Percentiles rank a stretch among this genome's conserved stretches.
Conservation (phyloP, 2,113 vertebrate species). For the Arizona elegans region DNA sequence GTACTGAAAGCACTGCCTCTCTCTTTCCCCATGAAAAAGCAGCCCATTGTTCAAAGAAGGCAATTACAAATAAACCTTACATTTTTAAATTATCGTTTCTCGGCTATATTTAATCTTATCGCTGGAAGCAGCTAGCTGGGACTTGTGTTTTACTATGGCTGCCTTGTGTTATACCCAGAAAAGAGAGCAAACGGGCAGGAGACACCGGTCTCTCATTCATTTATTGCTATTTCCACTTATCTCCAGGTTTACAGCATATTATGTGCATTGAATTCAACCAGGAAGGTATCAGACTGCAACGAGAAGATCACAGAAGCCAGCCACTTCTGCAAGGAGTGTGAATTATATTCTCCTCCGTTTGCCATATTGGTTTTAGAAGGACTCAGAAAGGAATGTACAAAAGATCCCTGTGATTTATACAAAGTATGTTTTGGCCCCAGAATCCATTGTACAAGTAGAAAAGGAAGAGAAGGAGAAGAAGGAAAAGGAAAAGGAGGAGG, state of each 20-base stretch:
- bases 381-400: neutral
- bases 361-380: neutral
- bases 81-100: constrained; percentile 3
- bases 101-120: neutral
- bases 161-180: constrained; percentile 1
- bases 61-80: neutral
- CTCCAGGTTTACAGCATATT: neutral
- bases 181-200: neutral
- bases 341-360: neutral
- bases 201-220: neutral
- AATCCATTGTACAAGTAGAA: neutral
- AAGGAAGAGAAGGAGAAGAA: too few relatives aligned
- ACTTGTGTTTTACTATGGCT: neutral
- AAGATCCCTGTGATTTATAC: neutral
- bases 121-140: constrained; percentile 1
- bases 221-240: neutral
- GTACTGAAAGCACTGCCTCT: neutral
- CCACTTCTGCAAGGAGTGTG: too few relatives aligned
- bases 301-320: neutral
- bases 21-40: neutral
- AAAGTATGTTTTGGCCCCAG: neutral
- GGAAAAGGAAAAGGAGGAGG: too few relatives aligned
- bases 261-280: accelerated
- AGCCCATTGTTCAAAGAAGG: neutral
- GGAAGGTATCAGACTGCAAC: neutral